Conservation (phyloP, 1,140 invertebrate species). For the Leptinotarsa texana region DNA sequence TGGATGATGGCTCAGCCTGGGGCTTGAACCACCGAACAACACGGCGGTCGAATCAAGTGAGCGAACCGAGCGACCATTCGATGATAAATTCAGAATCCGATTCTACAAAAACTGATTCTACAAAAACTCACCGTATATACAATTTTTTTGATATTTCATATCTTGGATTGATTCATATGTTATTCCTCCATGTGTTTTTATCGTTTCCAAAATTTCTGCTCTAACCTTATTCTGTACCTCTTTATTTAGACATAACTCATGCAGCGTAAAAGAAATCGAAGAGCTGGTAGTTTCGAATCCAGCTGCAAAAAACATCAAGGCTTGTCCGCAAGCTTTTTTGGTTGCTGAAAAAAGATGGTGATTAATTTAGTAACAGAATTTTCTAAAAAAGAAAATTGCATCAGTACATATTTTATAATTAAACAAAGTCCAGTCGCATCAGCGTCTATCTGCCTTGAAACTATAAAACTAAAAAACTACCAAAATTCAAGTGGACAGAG, state of each 20-base stretch:
- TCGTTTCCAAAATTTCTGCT: conserved; percentile 45
- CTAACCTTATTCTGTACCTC: conserved; percentile 59
- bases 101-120: neutral
- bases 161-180: conserved; percentile 52
- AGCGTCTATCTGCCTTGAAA: too few relatives aligned
- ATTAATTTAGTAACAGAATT: too few relatives aligned
- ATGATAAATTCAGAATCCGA: neutral
- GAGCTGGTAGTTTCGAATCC: conserved; percentile 69
- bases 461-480: too few relatives aligned
- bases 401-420: too few relatives aligned
- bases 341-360: conserved; percentile 50
- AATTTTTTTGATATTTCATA: conserved; percentile 58
- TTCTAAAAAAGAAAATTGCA: too few relatives aligned
- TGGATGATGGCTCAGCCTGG: too few relatives aligned
- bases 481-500: too few relatives aligned
- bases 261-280: conserved; percentile 67
- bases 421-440: too few relatives aligned
- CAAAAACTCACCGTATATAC: conserved; percentile 51
- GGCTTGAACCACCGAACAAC: too few relatives aligned
- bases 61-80: too few relatives aligned
- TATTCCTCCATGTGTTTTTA: conserved; percentile 39
- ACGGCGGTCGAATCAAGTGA: too few relatives aligned
- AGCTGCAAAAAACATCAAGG: conserved; percentile 64
- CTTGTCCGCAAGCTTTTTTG: conserved; percentile 58
- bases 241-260: conserved; percentile 64